phyloP scores from a whole-genome alignment of 2,797 vertebrate species.

The Gastrophryne carolinensis region DNA sequence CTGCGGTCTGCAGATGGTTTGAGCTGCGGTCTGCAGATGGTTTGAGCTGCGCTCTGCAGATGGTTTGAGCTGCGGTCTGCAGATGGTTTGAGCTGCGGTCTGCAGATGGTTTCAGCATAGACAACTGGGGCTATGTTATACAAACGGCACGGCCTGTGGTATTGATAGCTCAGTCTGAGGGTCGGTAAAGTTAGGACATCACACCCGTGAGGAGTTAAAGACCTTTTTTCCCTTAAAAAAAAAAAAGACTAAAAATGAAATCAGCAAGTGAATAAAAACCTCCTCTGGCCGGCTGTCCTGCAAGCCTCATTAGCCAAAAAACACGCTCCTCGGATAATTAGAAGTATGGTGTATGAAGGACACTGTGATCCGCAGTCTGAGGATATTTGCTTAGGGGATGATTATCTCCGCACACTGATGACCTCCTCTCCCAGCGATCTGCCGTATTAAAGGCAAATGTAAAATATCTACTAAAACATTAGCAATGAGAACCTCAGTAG shows the following conservation, averaged over 20 bases:
- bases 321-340: neutral
- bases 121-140: too few relatives aligned
- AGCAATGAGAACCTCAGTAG: neutral
- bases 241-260: neutral
- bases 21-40: too few relatives aligned
- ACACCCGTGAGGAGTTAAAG: too few relatives aligned
- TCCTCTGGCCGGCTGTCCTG: neutral
- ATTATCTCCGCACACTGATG: neutral
- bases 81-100: too few relatives aligned
- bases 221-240: neutral
- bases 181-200: too few relatives aligned
- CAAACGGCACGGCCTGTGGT: too few relatives aligned
- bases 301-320: neutral
- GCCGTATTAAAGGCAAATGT: constrained; percentile 1
- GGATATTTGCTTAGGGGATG: constrained; percentile 14
- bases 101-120: too few relatives aligned
- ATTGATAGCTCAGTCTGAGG: too few relatives aligned
- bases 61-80: too few relatives aligned
- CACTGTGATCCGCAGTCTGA: neutral
- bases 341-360: too few relatives aligned
- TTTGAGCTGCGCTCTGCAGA: too few relatives aligned
- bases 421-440: neutral
- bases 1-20: too few relatives aligned
- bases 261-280: neutral
- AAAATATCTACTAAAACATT: neutral